A percentile compares a stretch with the other conserved stretches of the same genome.
Evolutionary conservation across 2,888 invertebrate genomes (phyloP).

Genomic region (Lepidocyrtoides sp.): DNA sequence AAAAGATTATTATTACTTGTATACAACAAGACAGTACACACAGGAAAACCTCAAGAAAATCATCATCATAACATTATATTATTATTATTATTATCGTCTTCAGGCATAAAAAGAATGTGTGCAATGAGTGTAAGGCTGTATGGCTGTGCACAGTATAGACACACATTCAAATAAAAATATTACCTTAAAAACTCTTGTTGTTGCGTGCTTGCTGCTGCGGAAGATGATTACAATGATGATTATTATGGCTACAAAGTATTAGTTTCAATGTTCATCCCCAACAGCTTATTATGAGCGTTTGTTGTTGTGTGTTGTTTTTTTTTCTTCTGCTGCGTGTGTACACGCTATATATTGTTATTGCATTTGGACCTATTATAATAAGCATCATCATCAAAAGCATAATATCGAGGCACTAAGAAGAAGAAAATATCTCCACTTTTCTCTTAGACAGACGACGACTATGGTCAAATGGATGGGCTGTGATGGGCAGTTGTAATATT

Average conservation of each 20-base stretch:
- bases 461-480: constrained; percentile 68
- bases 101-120: constrained; percentile 27
- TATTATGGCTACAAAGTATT: constrained; percentile 79
- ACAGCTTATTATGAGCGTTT: constrained; percentile 74
- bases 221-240: constrained; percentile 75
- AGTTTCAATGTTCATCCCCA: constrained; percentile 77
- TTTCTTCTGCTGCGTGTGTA: constrained; percentile 33
- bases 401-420: neutral
- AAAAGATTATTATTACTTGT: neutral
- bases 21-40: neutral
- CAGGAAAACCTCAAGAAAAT: constrained; percentile 14
- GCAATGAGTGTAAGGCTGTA: no score
- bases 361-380: neutral
- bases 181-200: constrained; percentile 67
- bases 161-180: constrained; percentile 70
- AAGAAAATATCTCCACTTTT: constrained; percentile 18
- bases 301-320: constrained; percentile 52
- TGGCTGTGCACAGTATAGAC: neutral
- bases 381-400: constrained; percentile 21
- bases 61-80: constrained; percentile 19
- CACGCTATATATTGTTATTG: constrained; percentile 15
- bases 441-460: constrained; percentile 48
- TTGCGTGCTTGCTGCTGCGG: constrained; percentile 66
- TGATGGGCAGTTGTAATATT: constrained; percentile 73
- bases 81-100: constrained; percentile 40